Conservation (phyloP, 2,113 vertebrate species). For the Passer domesticus region DNA sequence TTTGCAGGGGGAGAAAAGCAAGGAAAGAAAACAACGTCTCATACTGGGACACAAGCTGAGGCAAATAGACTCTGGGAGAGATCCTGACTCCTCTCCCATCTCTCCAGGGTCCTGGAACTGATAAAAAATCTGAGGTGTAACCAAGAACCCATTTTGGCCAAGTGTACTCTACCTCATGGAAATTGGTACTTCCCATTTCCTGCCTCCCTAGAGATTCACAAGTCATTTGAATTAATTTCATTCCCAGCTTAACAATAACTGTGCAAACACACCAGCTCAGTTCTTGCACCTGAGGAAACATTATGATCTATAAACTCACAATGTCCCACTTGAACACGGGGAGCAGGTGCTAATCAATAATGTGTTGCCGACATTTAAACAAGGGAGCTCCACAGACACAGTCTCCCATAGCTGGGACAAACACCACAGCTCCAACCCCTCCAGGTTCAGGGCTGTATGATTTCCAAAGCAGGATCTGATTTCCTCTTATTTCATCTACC, state of each 20-base stretch:
- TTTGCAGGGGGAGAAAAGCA: neutral
- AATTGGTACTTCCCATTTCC: conserved; percentile 17
- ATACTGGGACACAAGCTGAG: neutral
- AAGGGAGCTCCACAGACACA: neutral
- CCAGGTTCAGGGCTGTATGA: neutral
- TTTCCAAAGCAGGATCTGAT: neutral
- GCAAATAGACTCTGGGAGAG: neutral
- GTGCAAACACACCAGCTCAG: neutral
- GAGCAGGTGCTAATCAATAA: conserved; percentile 59
- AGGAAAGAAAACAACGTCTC: accelerated
- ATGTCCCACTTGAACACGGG: neutral
- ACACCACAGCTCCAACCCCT: accelerated
- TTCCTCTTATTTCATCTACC: neutral
- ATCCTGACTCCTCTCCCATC: neutral
- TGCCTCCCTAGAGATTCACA: neutral
- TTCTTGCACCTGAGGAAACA: conserved; percentile 63
- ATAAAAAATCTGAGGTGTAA: neutral
- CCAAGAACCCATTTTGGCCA: neutral
- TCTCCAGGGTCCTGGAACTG: neutral
- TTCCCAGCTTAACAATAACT: conserved; percentile 6
- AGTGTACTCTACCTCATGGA: neutral
- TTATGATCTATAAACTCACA: conserved; percentile 49
- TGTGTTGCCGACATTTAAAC: neutral
- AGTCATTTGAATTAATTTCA: conserved; percentile 41
- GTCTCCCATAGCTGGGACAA: neutral